Base-by-base conservation (phyloP, 2,888 invertebrate genomes). In the Tipula vernalis region DNA sequence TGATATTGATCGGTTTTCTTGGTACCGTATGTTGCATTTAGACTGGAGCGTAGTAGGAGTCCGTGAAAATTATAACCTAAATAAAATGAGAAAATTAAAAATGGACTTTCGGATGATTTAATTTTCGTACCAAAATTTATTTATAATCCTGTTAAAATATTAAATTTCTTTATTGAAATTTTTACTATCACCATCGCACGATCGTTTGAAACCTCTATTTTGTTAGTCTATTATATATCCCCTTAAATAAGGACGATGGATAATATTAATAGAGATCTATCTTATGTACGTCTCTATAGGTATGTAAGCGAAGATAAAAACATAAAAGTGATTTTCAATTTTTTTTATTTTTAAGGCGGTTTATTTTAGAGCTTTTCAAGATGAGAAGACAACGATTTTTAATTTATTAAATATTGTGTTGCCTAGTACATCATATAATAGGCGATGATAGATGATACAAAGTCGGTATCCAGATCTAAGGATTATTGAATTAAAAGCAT, bases 101-200 rank as follows among this genome's bases (percentile, higher is more conserved):
- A 71, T 71, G 71, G 71, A 71, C 71, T 71, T 71, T 71, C 71
- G 71, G 71, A 71, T 71, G 71, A 71, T 71, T 71, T 71, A 71
- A 10, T 71, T 71, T 71, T 28, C 28, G 28, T 71, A 71, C 71
- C 71, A 28, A 57, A 57, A 10, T 12, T 3, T 18, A 71, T 71
- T 71, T 71, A 71, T 71, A 71, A 71, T 71, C 71, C 71, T 71
- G 71, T 71, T 71, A 71, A 71, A 71, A 71, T 71, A 71, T 71
- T 71, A 71, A 3, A 71, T 28, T 71, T 28, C 28, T 28, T 57
- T 28, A 28, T 57, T 18, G 15, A 57, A 57, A 57, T 15, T 0
- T n/a, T 51, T 51, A 15, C 5, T 51, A 51, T 18, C 71, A 71
- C 71, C 10, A 71, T 71, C 28, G 71, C 71, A 28, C 18, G 4